Percentiles rank a stretch among this genome's conserved stretches.
Conservation (phyloP, 2,888 invertebrate species). For the Zelleria hepariella region DNA sequence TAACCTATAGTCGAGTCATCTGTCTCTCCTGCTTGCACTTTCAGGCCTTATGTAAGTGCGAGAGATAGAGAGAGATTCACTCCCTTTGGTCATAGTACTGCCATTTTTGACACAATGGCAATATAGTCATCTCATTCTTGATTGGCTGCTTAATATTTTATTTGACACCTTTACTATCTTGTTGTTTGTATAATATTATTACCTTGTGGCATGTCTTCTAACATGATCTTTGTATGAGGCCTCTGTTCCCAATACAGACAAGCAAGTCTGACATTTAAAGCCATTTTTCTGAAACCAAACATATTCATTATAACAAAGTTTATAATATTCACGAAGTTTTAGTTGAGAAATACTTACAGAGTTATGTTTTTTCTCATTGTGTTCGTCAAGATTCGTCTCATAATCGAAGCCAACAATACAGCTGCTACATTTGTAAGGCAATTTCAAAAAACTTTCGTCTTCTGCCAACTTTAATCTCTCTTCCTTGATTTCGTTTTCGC, state of each 20-base stretch:
- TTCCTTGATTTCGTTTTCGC: slow-evolving; percentile 34
- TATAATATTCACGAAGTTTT: not conserved
- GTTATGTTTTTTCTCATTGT: not conserved
- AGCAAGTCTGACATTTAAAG: not conserved
- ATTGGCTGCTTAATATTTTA: too few species aligned
- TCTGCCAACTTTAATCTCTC: slow-evolving; percentile 36
- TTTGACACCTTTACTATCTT: not conserved
- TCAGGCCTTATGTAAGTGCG: too few species aligned
- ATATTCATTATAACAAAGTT: not conserved
- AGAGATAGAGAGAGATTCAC: not conserved
- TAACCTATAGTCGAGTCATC: too few species aligned
- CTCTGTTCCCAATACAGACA: not conserved
- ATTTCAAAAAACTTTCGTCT: slow-evolving; percentile 44
- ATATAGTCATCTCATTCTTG: not conserved
- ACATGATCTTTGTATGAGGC: not conserved
- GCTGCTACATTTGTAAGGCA: slow-evolving; percentile 41
- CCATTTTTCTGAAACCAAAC: not conserved
- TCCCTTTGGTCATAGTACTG: not conserved
- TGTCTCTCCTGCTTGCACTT: too few species aligned
- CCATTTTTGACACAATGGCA: too few species aligned
- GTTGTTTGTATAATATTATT: not conserved
- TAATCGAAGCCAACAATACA: slow-evolving; percentile 39
- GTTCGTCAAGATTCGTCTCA: not conserved
- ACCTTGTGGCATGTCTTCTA: not conserved
- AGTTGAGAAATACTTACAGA: not conserved